These are phyloP conservation scores for Chitala chitala DNA, from an alignment of 2,113 vertebrate species.

Conservation along the genomic window DNA sequence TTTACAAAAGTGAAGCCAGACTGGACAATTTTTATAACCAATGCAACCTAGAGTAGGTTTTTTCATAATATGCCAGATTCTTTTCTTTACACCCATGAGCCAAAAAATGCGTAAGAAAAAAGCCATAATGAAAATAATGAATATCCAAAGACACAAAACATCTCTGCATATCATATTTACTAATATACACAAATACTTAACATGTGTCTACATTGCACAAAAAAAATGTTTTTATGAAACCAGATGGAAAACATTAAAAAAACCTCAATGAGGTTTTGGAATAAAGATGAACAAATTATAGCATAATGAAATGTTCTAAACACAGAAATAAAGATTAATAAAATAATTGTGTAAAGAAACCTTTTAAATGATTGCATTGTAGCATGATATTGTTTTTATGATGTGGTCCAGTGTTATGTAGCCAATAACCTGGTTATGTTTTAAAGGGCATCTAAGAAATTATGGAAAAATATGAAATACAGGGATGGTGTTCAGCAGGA, in stretches of 20 bases:
- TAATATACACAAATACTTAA: conserved; percentile 15
- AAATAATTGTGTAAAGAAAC: neutral
- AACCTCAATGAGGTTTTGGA: conserved; percentile 1
- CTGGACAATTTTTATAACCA: conserved; percentile 62
- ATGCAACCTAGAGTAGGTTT: conserved; percentile 42
- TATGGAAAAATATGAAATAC: neutral
- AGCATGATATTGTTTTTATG: neutral
- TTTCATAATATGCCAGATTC: conserved; percentile 13
- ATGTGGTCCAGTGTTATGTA: neutral
- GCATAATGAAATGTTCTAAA: neutral
- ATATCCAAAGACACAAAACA: conserved; percentile 61
- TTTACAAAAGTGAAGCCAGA: conserved; percentile 78
- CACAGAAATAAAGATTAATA: neutral
- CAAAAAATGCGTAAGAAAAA: conserved; percentile 12
- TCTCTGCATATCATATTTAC: conserved; percentile 47
- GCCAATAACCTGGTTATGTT: neutral
- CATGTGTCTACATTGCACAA: conserved; percentile 17
- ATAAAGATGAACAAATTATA: neutral
- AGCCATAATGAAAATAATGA: conserved; percentile 46
- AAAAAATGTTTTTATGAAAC: conserved; percentile 2
- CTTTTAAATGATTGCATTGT: neutral
- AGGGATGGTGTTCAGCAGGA: neutral
- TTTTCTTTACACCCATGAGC: conserved; percentile 7
- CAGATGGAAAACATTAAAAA: neutral
- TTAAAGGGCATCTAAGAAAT: neutral